A percentile compares a stretch with the other conserved stretches of the same genome.
These are phyloP conservation scores for Ranitomeya imitator DNA, from an alignment of 2,113 vertebrate species.

Conservation along the genomic window DNA sequence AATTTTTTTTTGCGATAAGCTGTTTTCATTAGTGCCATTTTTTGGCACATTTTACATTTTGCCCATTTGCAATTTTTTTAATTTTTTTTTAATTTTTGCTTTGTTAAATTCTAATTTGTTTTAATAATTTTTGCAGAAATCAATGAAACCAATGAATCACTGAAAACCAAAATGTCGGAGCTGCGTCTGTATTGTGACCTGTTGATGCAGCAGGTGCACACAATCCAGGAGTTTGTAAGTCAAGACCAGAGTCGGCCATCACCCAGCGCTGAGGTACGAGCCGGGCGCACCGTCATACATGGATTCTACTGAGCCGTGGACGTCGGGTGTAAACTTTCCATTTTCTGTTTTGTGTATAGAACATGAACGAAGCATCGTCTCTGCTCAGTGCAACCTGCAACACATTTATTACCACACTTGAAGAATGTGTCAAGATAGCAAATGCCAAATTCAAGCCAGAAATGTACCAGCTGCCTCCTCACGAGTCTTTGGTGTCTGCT, in stretches of 20 bases:
- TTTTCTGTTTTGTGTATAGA: slow-evolving; percentile 69
- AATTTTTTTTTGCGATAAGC: no score
- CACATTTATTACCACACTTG: slow-evolving; percentile 93
- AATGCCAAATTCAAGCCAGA: slow-evolving; percentile 90
- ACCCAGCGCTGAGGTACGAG: slow-evolving; percentile 73
- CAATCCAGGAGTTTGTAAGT: slow-evolving; percentile 83
- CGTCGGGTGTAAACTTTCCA: background rate
- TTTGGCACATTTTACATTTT: no score
- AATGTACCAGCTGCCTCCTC: slow-evolving; percentile 76
- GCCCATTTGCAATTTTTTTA: background rate
- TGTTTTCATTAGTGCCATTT: no score
- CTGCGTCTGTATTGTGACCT: slow-evolving; percentile 97
- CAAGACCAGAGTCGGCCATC: slow-evolving; percentile 72
- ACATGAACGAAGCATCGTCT: slow-evolving; percentile 86
- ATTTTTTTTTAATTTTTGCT: background rate
- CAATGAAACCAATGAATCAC: slow-evolving; percentile 86
- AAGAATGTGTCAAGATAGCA: slow-evolving; percentile 96
- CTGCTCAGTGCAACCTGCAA: slow-evolving; percentile 95
- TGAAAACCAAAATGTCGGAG: slow-evolving; percentile 98
- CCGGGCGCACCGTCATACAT: background rate
- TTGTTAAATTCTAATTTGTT: background rate
- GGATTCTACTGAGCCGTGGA: background rate
- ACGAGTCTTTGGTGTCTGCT: slow-evolving; percentile 80
- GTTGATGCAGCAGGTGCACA: slow-evolving; percentile 87
- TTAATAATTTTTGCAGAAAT: slow-evolving; percentile 73